Base-by-base conservation (phyloP, 2,113 vertebrate species). In the Mola mola region DNA sequence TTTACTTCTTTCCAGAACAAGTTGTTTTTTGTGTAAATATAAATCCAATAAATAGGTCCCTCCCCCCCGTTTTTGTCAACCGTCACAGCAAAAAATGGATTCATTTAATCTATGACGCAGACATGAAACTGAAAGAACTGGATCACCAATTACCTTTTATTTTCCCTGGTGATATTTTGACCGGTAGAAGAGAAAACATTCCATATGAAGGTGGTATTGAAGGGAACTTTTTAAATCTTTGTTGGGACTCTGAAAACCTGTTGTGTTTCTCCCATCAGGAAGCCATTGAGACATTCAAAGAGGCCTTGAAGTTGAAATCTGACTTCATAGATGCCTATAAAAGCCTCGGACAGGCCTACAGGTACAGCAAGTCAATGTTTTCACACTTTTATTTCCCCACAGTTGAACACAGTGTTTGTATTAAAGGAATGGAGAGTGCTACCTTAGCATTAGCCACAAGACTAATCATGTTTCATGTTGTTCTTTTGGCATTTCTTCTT, bases 271-370 rank as follows among this genome's bases (percentile, higher is more conserved):
- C 17, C 80, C 64, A 31, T 70, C 24, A 99, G 97, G 96, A 99
- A 92, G 97, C 97, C 66, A 97, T 99, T 55, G 96, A 97, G 71
- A 94, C 95, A 0, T 99, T 99, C 84, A 98, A 97, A 90, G 97
- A 98, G 85, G 95, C 96, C 6, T 76, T 99, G 72, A 98, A 94
- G 72, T 89, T 98, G 68, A 99, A 98, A 88, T 90, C 94, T 24
- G 96, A 98, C 72, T 99, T 98, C 43, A 97, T 97, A 75, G 97
- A 99, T 82, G 97, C 96, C 0, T 97, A 99, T 83, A 98, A 98
- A 90, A 98, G 97, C 79, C 91, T 99, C 1, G 97, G 96, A 7
- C 97, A 99, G 87, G 97, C 97, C 11, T 99, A 99, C 86, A 94
- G 97, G 97, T 98, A 83, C 41, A 34, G 20, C 8, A 8, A 2